Evolutionary conservation across 2,797 vertebrate species (phyloP).

Genomic region (Gobionotothen gibberifrons): DNA sequence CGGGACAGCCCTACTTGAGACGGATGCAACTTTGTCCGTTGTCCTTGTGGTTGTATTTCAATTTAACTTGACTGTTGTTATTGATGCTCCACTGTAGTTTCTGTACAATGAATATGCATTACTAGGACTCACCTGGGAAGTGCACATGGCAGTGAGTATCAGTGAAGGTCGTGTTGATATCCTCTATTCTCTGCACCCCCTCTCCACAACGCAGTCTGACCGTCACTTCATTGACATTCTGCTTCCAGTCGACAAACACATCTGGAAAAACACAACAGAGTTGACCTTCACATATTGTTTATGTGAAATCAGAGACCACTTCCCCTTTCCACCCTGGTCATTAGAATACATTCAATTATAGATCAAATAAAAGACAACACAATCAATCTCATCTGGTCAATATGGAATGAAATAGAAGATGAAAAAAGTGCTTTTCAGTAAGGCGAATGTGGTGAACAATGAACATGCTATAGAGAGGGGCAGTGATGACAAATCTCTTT

Average conservation of each 20-base stretch:
- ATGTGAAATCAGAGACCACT: neutral
- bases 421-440: neutral
- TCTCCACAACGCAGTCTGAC: conserved; percentile 91
- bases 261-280: conserved; percentile 78
- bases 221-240: conserved; percentile 93
- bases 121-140: conserved; percentile 69
- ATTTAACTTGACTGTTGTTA: neutral
- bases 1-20: no score
- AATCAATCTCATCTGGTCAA: neutral
- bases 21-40: neutral
- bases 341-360: neutral
- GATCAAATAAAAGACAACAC: neutral
- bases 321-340: neutral
- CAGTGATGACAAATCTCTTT: no score
- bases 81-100: neutral
- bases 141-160: conserved; percentile 90
- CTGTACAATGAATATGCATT: no score
- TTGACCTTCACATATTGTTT: neutral
- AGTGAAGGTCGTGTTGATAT: conserved; percentile 89
- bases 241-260: conserved; percentile 95
- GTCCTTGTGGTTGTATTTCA: neutral
- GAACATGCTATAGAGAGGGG: neutral
- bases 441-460: neutral
- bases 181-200: conserved; percentile 85
- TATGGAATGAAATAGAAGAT: neutral